Evolutionary conservation across 2,797 vertebrate genomes (phyloP), one percentile per base, ranked within the genome.

Genomic region (Sternotherus odoratus): DNA sequence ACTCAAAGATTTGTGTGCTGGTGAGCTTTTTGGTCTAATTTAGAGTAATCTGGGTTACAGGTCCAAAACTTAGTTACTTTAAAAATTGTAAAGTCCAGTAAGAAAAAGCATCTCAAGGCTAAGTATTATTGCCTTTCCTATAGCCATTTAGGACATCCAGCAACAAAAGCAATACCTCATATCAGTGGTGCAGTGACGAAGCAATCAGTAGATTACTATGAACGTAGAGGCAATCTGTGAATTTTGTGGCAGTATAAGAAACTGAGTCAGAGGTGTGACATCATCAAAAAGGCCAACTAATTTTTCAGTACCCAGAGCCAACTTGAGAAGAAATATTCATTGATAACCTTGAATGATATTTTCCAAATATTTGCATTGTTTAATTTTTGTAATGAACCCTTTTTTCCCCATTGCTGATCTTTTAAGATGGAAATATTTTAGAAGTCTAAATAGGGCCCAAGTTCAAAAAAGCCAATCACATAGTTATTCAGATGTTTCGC

Each of bases 1-100:
- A 83, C 21, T 56, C 0, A 0, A 80, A 78, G 16, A 74, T 26
- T 13, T 19, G 77, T 26, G 5, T 83, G 12, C 1, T 33, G 15
- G 2, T 12, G 21, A 63, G 23, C 84, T 92, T 7, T 30, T 21
- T 82, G 69, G 21, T 49, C 21, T 49, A 50, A 63, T 69, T 48
- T 24, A 82, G 12, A 66, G 46, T 82, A 19, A 26, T 82, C 43
- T 66, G 39, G 26, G 2, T 5, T 77, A 13, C 6, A 80, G 6
- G 5, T 43, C 12, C 5, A 0, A 28, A 66, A 88, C 10, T 23
- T 12, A 36, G 19, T 24, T 69, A 69, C 21, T 69, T 69, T 24
- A 69, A 69, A 69, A 69, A 49, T 3, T 39, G 16, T 79, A 86
- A 85, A 66, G 17, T 48, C 84, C 69, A 77, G 36, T 9, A 54